These are phyloP conservation scores for Parasteatoda tepidariorum DNA, from an alignment of 1,140 invertebrate genomes.

Conservation along the genomic window DNA sequence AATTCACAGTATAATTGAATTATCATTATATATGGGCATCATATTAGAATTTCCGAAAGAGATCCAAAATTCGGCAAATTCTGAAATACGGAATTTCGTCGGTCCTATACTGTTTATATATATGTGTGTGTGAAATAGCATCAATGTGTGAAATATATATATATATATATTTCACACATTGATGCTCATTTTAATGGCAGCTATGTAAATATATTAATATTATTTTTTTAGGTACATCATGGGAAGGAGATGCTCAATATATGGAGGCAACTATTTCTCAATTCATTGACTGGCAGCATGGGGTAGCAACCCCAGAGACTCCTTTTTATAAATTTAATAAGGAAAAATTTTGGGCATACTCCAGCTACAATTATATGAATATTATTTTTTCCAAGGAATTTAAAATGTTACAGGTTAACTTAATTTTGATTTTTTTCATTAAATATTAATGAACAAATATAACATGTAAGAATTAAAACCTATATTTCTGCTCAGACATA, in stretches of 20 bases:
- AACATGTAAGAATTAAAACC: neutral
- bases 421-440: neutral
- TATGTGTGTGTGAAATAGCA: too few relatives aligned
- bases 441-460: neutral
- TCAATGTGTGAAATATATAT: too few relatives aligned
- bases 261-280: constrained; percentile 21
- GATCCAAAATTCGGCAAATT: too few relatives aligned
- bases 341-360: constrained; percentile 45
- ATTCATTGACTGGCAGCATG: constrained; percentile 29
- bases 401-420: constrained; percentile 40
- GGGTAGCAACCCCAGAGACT: neutral
- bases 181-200: too few relatives aligned
- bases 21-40: too few relatives aligned
- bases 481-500: neutral
- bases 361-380: constrained; percentile 57
- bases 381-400: constrained; percentile 8
- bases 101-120: too few relatives aligned
- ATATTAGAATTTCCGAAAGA: too few relatives aligned
- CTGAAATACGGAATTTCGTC: too few relatives aligned
- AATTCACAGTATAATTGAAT: too few relatives aligned
- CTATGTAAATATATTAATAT: too few relatives aligned
- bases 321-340: constrained; percentile 12
- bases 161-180: too few relatives aligned
- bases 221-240: constrained; percentile 30
- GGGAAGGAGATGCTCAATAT: constrained; percentile 32